Percentiles rank a stretch among this genome's conserved stretches.
Evolutionary conservation across 1,140 invertebrate genomes (phyloP).

Genomic region (Potamilus streckersoni): DNA sequence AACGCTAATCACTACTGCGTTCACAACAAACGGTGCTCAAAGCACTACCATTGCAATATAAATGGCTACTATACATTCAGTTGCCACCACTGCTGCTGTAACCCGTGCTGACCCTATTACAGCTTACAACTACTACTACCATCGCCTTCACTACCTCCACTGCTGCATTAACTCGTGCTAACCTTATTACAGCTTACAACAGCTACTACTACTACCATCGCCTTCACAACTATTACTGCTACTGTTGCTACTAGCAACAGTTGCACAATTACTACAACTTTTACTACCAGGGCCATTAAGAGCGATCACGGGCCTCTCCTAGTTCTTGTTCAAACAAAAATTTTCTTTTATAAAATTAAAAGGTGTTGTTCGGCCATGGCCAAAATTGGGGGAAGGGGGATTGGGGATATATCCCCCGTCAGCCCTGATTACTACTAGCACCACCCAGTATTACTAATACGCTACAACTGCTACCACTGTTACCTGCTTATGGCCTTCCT

Average conservation of each 20-base stretch:
- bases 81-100: conserved; percentile 9
- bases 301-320: background rate
- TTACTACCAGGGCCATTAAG: conserved; percentile 3
- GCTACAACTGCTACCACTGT: too few species aligned
- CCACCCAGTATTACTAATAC: background rate
- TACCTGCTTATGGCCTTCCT: too few species aligned
- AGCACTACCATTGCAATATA: conserved; percentile 10
- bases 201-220: background rate
- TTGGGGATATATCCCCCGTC: background rate
- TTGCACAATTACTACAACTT: conserved; percentile 9
- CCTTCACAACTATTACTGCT: background rate
- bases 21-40: background rate
- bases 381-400: too few species aligned
- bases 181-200: background rate
- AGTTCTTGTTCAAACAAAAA: too few species aligned
- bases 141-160: background rate
- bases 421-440: background rate
- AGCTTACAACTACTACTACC: conserved; percentile 8
- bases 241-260: background rate
- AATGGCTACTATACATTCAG: background rate
- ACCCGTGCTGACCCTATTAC: conserved; percentile 3
- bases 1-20: background rate
- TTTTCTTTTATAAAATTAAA: too few species aligned
- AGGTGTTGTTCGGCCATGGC: too few species aligned
- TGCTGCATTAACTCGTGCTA: too few species aligned